Conservation (phyloP, 2,888 invertebrate species). For the Caenorhabditis virilis region DNA sequence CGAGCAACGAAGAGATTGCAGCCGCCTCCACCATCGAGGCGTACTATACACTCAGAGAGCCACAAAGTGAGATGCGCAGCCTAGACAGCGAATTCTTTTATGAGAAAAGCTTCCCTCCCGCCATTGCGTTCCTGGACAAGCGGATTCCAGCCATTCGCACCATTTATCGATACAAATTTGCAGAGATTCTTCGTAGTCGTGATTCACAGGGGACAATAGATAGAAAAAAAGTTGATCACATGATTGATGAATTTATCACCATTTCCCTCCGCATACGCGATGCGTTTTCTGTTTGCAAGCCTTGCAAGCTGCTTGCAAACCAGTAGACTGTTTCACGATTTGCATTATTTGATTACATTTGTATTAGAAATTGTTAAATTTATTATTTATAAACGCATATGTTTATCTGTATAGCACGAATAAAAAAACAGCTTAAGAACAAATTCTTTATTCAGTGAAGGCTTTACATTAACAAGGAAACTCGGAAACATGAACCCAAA, state of each 20-base stretch:
- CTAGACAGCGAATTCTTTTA: conserved; percentile 22
- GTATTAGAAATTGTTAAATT: no score
- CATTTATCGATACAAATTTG: conserved; percentile 20
- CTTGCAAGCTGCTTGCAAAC: no score
- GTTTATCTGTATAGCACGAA: no score
- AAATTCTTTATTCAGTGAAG: no score
- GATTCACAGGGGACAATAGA: conserved; percentile 3
- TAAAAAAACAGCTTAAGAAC: no score
- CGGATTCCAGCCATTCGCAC: conserved; percentile 26
- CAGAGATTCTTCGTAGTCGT: conserved; percentile 4
- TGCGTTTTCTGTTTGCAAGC: no score
- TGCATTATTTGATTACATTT: no score
- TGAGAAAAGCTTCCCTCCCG: conserved; percentile 17
- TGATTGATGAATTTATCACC: conserved; percentile 6
- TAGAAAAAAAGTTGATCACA: conserved; percentile 18
- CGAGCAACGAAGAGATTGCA: conserved; percentile 20
- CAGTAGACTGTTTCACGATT: background rate
- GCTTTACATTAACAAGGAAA: no score
- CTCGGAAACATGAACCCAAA: no score
- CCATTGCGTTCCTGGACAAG: conserved; percentile 25
- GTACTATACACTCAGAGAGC: conserved; percentile 28
- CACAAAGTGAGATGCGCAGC: conserved; percentile 9
- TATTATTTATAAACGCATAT: no score
- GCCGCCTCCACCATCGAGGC: conserved; percentile 20
- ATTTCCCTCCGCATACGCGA: no score